Evolutionary conservation across 2,888 invertebrate genomes (phyloP).

Genomic region (Acanthacorydalis orientalis): DNA sequence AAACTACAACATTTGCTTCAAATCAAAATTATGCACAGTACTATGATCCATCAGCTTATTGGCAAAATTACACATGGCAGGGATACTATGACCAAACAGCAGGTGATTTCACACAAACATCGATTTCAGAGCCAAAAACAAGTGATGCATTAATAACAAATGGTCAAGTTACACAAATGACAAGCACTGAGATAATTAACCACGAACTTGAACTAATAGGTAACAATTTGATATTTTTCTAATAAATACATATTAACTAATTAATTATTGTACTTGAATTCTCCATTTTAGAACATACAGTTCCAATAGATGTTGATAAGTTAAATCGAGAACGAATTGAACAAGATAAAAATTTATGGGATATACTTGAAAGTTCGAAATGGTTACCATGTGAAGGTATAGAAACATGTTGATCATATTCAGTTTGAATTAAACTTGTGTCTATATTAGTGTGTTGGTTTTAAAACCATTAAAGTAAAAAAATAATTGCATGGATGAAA

Average conservation of each 20-base stretch:
- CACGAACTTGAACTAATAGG: slow-evolving; percentile 63
- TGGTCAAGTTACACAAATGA: slow-evolving; percentile 9
- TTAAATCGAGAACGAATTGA: slow-evolving; percentile 61
- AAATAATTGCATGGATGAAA: too few species aligned
- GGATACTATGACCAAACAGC: slow-evolving; percentile 5
- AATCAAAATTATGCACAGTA: slow-evolving; percentile 52
- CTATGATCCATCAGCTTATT: slow-evolving; percentile 70
- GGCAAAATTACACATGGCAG: slow-evolving; percentile 75
- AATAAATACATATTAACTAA: background rate
- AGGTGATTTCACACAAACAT: slow-evolving; percentile 8
- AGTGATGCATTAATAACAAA: slow-evolving; percentile 23
- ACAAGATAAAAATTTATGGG: slow-evolving; percentile 62
- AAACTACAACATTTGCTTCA: slow-evolving; percentile 9
- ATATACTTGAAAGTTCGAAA: slow-evolving; percentile 63
- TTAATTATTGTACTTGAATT: background rate
- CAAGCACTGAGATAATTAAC: slow-evolving; percentile 25
- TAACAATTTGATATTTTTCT: slow-evolving; percentile 20
- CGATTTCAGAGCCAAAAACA: slow-evolving; percentile 23
- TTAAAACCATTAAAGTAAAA: too few species aligned
- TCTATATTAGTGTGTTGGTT: too few species aligned
- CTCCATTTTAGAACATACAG: slow-evolving; percentile 50
- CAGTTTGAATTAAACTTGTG: too few species aligned
- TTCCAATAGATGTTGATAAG: slow-evolving; percentile 54
- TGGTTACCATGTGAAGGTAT: slow-evolving; percentile 67
- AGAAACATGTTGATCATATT: slow-evolving; percentile 35